These are phyloP conservation scores for Lysiphlebus fabarum DNA, from an alignment of 1,140 invertebrate genomes.

Conservation along the genomic window DNA sequence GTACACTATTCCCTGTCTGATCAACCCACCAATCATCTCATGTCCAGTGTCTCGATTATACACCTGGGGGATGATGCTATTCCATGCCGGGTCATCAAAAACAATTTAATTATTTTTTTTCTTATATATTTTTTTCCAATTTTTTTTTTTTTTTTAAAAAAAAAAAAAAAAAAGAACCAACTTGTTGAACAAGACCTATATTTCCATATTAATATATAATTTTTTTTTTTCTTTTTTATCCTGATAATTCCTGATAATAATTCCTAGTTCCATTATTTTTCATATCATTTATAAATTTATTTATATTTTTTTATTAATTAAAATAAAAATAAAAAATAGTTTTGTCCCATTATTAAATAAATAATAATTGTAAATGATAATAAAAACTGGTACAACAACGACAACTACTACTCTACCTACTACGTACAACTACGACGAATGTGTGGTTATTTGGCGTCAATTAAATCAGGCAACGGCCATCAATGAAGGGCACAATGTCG, in stretches of 20 bases:
- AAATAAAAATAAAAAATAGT: no score
- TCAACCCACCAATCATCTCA: constrained; percentile 16
- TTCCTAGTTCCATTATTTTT: background rate
- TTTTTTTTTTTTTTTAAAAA: no score
- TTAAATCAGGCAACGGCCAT: constrained; percentile 46
- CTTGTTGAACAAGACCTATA: background rate
- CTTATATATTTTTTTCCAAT: no score
- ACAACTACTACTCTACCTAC: constrained; percentile 29
- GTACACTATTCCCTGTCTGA: constrained; percentile 6
- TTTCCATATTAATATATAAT: background rate
- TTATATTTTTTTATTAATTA: no score
- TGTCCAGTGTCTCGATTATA: constrained; percentile 5
- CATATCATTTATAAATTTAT: no score
- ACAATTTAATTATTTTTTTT: no score
- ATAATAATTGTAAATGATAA: background rate
- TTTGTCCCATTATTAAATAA: no score
- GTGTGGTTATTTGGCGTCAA: constrained; percentile 44
- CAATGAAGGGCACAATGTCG: constrained; percentile 44
- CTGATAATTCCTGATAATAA: constrained; percentile 1
- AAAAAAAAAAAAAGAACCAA: background rate
- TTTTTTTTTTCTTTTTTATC: constrained; percentile 1
- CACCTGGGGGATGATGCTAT: background rate
- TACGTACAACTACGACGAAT: constrained; percentile 42
- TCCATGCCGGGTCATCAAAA: constrained; percentile 8
- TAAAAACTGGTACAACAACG: constrained; percentile 6